Conservation (phyloP, 2,888 invertebrate genomes). For the Spisula subtruncata region DNA sequence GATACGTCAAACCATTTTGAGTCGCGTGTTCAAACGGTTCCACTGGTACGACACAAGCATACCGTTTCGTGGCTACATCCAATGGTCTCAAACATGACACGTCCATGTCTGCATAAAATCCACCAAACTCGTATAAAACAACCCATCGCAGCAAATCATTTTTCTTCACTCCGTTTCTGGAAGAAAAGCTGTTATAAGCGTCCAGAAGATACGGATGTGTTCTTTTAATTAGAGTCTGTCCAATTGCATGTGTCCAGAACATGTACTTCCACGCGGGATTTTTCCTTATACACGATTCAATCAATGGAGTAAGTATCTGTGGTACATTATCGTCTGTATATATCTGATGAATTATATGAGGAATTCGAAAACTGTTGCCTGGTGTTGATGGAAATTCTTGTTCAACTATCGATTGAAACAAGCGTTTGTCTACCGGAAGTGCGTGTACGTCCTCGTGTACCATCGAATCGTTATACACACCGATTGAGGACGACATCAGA, state of each 20-base stretch:
- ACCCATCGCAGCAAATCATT: conserved; percentile 83
- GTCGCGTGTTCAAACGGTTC: conserved; percentile 79
- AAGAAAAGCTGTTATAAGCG: conserved; percentile 77
- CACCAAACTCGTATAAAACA: conserved; percentile 82
- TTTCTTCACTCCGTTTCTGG: conserved; percentile 71
- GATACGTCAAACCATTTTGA: conserved; percentile 69
- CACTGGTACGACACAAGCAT: conserved; percentile 77
- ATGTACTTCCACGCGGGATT: conserved; percentile 84
- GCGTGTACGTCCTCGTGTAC: neutral
- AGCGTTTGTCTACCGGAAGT: neutral
- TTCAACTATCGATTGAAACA: conserved; percentile 22
- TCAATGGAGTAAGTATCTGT: conserved; percentile 21
- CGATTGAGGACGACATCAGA: no score
- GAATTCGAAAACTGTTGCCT: neutral
- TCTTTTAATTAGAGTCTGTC: conserved; percentile 75
- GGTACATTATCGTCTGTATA: conserved; percentile 38
- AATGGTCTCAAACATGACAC: conserved; percentile 79
- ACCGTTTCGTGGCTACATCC: conserved; percentile 70
- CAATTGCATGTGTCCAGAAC: conserved; percentile 84
- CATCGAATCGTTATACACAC: neutral
- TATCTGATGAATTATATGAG: conserved; percentile 56
- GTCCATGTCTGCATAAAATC: conserved; percentile 83
- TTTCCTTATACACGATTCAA: conserved; percentile 73
- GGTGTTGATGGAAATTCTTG: conserved; percentile 15
- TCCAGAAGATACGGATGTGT: conserved; percentile 77